phyloP scores from a whole-genome alignment of 2,113 vertebrate species.

The Himantopus leucocephalus region DNA sequence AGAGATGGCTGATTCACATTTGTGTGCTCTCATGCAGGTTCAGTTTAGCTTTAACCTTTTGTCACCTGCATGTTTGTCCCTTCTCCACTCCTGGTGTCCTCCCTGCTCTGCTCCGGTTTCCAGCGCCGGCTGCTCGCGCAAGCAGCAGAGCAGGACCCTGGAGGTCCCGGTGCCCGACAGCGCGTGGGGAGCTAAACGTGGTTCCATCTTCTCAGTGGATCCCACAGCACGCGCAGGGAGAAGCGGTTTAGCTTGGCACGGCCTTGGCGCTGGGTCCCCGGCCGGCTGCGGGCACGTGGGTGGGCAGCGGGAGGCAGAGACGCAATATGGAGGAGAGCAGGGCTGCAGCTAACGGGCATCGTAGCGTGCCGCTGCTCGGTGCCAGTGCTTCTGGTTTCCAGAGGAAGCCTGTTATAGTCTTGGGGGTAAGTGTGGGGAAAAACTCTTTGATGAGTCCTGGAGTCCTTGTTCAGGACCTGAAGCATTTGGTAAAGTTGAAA shows the following conservation, averaged over 20 bases:
- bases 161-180: fast-evolving
- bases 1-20: neutral
- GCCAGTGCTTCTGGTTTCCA: neutral
- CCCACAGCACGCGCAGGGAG: fast-evolving
- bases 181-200: fast-evolving
- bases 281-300: fast-evolving
- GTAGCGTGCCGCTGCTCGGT: neutral
- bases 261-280: fast-evolving
- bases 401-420: neutral
- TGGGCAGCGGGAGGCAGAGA: neutral
- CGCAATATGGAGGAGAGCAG: neutral
- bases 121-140: fast-evolving
- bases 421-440: neutral
- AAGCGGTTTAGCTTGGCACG: neutral
- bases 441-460: neutral
- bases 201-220: neutral
- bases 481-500: neutral
- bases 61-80: fast-evolving
- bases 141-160: neutral
- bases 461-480: neutral
- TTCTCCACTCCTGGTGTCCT: neutral
- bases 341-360: neutral
- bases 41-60: neutral
- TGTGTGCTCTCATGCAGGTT: neutral
- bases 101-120: neutral